Conservation (phyloP, 2,113 vertebrate genomes). For the Apeltes quadracus region DNA sequence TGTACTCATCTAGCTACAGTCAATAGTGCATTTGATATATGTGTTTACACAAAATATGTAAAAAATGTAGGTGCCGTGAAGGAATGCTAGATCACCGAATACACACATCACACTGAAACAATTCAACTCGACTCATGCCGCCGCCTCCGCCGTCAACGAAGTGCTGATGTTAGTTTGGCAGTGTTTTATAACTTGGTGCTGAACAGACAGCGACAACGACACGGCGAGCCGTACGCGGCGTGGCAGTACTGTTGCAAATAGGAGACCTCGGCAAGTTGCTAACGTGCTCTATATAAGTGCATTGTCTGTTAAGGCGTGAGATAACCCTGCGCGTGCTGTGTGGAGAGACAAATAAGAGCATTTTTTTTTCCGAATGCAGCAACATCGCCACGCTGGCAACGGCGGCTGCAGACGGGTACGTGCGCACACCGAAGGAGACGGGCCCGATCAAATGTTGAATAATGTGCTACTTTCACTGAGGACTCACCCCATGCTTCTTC, state of each 20-base stretch:
- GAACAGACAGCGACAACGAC: slow-evolving; percentile 70
- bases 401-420: slow-evolving; percentile 71
- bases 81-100: slow-evolving; percentile 75
- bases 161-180: slow-evolving; percentile 73
- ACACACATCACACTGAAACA: slow-evolving; percentile 67
- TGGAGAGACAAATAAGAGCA: slow-evolving; percentile 78
- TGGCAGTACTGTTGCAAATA: slow-evolving; percentile 77
- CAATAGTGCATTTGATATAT: slow-evolving; percentile 84
- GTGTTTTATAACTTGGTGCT: slow-evolving; percentile 72
- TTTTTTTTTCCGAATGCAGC: slow-evolving; percentile 78
- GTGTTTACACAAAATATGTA: slow-evolving; percentile 79
- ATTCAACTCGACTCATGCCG: slow-evolving; percentile 50
- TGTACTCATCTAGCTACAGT: slow-evolving; percentile 80
- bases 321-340: slow-evolving; percentile 77
- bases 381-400: slow-evolving; percentile 71
- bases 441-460: slow-evolving; percentile 71
- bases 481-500: slow-evolving; percentile 42
- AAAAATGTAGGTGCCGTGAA: slow-evolving; percentile 76
- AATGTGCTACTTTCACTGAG: slow-evolving; percentile 65
- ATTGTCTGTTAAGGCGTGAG: slow-evolving; percentile 81
- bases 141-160: slow-evolving; percentile 61
- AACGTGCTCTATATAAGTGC: slow-evolving; percentile 77
- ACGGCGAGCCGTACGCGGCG: slow-evolving; percentile 69
- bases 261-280: slow-evolving; percentile 77
- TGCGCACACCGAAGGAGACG: slow-evolving; percentile 63